A percentile compares a stretch with the other conserved stretches of the same genome.
phyloP scores from a whole-genome alignment of 2,797 vertebrate species.

The Hafferia zeledoni region DNA sequence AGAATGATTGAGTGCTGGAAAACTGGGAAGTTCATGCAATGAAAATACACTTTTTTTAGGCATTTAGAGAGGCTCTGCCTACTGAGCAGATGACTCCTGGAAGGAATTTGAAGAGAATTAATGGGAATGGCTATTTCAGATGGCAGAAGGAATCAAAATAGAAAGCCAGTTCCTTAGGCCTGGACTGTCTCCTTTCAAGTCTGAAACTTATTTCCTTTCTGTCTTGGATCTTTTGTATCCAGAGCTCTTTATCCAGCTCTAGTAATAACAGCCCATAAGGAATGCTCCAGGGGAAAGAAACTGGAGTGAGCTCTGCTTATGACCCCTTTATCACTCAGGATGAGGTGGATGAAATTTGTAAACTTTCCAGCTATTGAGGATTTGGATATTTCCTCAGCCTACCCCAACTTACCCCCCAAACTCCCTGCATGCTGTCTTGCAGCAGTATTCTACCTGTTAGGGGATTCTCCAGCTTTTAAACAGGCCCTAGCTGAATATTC shows the following conservation, averaged over 20 bases:
- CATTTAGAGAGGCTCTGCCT: not conserved
- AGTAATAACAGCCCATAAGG: not conserved
- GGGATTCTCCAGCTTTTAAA: not conserved
- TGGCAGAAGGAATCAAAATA: constrained; percentile 54
- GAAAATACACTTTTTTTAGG: constrained; percentile 32
- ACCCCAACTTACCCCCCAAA: fast-evolving
- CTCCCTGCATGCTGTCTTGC: not conserved
- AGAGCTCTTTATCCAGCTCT: not conserved
- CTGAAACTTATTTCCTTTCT: constrained; percentile 53
- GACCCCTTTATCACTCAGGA: not conserved
- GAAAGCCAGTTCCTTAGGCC: constrained; percentile 33
- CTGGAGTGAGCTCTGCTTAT: not conserved
- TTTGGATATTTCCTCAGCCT: not conserved
- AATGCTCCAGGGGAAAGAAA: not conserved
- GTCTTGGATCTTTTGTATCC: constrained; percentile 19
- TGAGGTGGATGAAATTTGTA: not conserved
- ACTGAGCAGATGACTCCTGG: constrained; percentile 3
- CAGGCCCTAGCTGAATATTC: not conserved
- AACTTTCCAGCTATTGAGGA: not conserved
- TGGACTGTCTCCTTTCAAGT: constrained; percentile 35
- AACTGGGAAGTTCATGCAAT: constrained; percentile 61
- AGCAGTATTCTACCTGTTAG: not conserved
- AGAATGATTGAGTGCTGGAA: constrained; percentile 71
- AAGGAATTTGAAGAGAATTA: constrained; percentile 51
- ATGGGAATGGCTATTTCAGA: constrained; percentile 59